Conservation (phyloP, 1,140 invertebrate genomes). For the Kradibia gibbosae region DNA sequence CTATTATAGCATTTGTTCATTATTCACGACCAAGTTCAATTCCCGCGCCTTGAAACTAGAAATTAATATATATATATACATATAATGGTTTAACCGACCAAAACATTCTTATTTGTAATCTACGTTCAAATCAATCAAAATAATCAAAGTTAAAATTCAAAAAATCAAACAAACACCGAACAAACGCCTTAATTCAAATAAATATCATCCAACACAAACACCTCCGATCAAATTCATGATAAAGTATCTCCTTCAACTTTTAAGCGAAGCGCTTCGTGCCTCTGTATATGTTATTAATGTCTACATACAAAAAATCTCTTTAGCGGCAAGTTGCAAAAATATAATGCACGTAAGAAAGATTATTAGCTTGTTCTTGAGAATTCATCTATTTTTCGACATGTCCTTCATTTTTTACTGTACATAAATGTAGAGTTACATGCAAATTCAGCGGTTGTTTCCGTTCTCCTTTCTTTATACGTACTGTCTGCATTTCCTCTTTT, state of each 20-base stretch:
- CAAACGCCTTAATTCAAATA: too few relatives aligned
- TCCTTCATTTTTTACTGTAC: not conserved
- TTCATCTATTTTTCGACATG: not conserved
- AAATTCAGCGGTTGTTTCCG: not conserved
- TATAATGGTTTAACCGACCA: not conserved
- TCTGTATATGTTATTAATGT: constrained; percentile 9
- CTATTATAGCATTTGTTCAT: not conserved
- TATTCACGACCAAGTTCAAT: constrained; percentile 25
- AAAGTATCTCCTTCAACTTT: not conserved
- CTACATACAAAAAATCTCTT: constrained; percentile 9
- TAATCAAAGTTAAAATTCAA: not conserved
- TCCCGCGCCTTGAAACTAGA: not conserved
- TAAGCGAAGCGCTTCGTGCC: not conserved
- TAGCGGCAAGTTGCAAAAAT: constrained; percentile 64
- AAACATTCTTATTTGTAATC: not conserved
- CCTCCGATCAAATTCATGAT: not conserved
- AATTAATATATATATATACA: too few relatives aligned
- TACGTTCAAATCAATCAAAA: too few relatives aligned
- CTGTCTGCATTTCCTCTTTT: not conserved
- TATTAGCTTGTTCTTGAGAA: not conserved
- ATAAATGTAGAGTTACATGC: not conserved
- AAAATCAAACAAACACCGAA: too few relatives aligned
- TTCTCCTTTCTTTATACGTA: not conserved
- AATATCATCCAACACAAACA: too few relatives aligned
- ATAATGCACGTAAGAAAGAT: constrained; percentile 58